Conservation (phyloP, 2,113 vertebrate species). For the Todiramphus saurophagus region DNA sequence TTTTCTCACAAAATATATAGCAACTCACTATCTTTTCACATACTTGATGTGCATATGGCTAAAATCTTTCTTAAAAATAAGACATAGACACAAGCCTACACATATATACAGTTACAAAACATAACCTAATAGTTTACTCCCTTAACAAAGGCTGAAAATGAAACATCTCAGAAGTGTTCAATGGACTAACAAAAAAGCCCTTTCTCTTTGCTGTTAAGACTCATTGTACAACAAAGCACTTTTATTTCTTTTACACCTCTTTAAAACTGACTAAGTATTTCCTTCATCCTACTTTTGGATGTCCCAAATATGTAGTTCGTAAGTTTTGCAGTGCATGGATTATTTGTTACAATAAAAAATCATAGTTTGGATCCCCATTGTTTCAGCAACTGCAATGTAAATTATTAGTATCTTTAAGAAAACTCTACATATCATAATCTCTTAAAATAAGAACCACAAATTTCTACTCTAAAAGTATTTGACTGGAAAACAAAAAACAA, state of each 20-base stretch:
- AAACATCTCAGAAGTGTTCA: background rate
- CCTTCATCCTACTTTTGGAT: background rate
- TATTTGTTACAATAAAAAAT: background rate
- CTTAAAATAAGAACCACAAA: background rate
- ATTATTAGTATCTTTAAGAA: background rate
- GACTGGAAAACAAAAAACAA: background rate
- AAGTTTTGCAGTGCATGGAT: background rate
- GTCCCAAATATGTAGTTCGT: background rate
- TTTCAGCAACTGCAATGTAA: background rate
- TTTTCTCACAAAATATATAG: background rate
- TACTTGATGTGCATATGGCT: background rate
- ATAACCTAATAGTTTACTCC: background rate
- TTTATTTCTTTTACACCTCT: background rate
- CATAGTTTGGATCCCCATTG: background rate
- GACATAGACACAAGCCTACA: background rate
- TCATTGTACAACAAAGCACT: background rate
- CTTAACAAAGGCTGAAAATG: background rate
- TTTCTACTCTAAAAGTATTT: background rate
- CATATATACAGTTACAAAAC: background rate
- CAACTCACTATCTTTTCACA: background rate
- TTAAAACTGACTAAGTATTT: background rate
- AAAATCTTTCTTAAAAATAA: background rate
- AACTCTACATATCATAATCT: background rate
- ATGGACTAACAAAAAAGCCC: background rate
- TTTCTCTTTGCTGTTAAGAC: background rate